These are phyloP conservation scores for Netta rufina DNA, from an alignment of 2,797 vertebrate genomes.

Conservation along the genomic window DNA sequence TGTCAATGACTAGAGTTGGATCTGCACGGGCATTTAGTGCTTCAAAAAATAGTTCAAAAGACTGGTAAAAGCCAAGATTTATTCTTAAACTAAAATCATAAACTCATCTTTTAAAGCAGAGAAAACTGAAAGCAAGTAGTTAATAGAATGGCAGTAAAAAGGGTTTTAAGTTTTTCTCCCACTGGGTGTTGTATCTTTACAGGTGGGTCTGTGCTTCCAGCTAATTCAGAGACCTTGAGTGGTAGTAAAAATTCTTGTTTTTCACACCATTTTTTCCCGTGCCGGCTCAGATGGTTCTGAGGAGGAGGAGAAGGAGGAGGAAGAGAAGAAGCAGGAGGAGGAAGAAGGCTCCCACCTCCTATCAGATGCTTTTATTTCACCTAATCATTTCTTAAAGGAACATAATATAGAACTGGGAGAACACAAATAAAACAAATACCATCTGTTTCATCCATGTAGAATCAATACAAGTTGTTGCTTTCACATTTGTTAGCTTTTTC, in stretches of 20 bases:
- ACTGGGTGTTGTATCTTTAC: neutral
- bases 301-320: neutral
- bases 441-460: neutral
- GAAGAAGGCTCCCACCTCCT: neutral
- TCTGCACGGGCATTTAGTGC: neutral
- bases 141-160: neutral
- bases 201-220: neutral
- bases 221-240: neutral
- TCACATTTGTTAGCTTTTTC: neutral
- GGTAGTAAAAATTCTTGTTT: neutral
- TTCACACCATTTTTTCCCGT: neutral
- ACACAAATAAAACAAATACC: neutral
- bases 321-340: neutral
- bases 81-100: neutral
- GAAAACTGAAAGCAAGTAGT: neutral
- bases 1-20: neutral
- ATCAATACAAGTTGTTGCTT: neutral
- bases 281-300: conserved; percentile 13
- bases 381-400: neutral
- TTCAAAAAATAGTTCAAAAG: neutral
- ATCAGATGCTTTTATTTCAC: conserved; percentile 1
- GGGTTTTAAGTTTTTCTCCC: neutral
- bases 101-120: neutral
- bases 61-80: neutral
- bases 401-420: neutral